Evolutionary conservation across 2,113 vertebrate species (phyloP).

Genomic region (Fukomys damarensis): DNA sequence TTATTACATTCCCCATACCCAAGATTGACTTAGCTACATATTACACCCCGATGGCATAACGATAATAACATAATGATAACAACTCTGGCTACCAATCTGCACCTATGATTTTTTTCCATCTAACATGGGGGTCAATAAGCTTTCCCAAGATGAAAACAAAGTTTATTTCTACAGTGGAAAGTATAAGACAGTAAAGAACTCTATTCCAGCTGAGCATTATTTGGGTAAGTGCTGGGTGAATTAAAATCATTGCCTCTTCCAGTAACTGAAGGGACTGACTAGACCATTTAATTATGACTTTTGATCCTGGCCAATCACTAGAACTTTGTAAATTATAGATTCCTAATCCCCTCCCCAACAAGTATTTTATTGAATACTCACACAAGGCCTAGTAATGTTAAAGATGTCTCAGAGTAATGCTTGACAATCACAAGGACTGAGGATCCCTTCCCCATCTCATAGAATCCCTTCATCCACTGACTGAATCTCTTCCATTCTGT

Average conservation of each 20-base stretch:
- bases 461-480: background rate
- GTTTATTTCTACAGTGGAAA: background rate
- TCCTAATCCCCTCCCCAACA: background rate
- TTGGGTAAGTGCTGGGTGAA: background rate
- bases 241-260: background rate
- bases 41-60: background rate
- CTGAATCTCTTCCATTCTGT: background rate
- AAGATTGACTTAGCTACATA: background rate
- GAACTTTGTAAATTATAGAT: conserved; percentile 16
- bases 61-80: background rate
- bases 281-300: background rate
- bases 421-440: background rate
- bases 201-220: background rate
- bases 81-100: background rate
- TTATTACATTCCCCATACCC: background rate
- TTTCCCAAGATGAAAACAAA: conserved; percentile 40
- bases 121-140: background rate
- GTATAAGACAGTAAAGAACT: background rate
- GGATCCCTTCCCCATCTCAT: accelerated
- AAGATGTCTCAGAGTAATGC: background rate
- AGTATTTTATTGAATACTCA: background rate
- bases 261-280: background rate
- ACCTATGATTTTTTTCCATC: background rate
- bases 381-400: background rate
- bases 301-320: background rate